Conservation (phyloP, 2,113 vertebrate species). For the Ctenodactylus gundi region DNA sequence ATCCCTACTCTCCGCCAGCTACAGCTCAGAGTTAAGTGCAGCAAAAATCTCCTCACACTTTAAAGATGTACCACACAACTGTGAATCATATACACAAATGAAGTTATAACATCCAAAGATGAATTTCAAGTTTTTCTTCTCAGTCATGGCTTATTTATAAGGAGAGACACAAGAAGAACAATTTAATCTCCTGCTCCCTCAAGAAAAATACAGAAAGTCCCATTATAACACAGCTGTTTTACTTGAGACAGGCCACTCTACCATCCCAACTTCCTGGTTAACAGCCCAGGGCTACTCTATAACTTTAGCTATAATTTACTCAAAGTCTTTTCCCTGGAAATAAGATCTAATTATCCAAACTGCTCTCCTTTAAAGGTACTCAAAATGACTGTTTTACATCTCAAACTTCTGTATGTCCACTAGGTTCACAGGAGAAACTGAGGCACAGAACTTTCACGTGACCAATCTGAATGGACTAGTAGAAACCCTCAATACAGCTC, state of each 20-base stretch:
- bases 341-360: constrained; percentile 4
- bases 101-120: background rate
- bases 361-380: constrained; percentile 31
- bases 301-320: background rate
- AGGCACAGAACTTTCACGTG: background rate
- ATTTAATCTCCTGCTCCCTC: constrained; percentile 10
- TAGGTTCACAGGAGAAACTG: constrained; percentile 34
- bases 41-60: constrained; percentile 22
- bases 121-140: constrained; percentile 40
- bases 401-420: background rate
- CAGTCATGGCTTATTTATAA: background rate
- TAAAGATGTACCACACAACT: background rate
- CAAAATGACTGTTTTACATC: constrained; percentile 13
- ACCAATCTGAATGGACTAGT: background rate
- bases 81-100: background rate
- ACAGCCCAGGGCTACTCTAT: background rate
- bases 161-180: constrained; percentile 12
- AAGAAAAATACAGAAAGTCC: background rate
- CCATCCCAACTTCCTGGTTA: constrained; percentile 16
- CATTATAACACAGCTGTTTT: constrained; percentile 3
- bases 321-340: constrained; percentile 30
- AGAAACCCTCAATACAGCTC: background rate
- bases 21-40: background rate
- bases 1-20: constrained; percentile 41
- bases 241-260: constrained; percentile 39